Base-by-base conservation (phyloP, 2,888 invertebrate genomes). In the Euspilapteryx auroguttella region DNA sequence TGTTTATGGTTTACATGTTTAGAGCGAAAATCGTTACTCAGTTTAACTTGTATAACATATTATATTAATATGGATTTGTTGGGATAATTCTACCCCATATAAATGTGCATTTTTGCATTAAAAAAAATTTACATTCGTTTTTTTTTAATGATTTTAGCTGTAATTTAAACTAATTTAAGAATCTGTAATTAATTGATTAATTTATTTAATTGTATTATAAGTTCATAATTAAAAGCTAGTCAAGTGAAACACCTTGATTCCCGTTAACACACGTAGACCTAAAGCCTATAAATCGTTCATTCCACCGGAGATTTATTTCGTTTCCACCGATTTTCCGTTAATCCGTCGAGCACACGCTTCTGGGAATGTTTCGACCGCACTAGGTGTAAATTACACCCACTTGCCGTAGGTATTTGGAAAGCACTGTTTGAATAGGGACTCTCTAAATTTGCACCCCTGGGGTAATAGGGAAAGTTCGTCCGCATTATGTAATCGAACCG, bases 381-480 rank as follows among this genome's bases (percentile, higher is more conserved):
- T 47, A 42, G 42, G 47, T 49, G 56, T 63, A 59, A 61, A 56
- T 65, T 62, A 59, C 55, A 49, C 47, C 47, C 47, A 47, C 14
- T 24, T 15, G 24, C 13, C 24, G 23, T 53, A 55, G 55, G 53
- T 59, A 55, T 63, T 59, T 54, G 54, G 49, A 48, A 54, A 41
- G n/a, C 45, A 38, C 41, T 59, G 58, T 61, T 63, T 63, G 58
- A 61, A 61, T 55, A 59, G 49, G 47, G 52, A 52, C 56, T 50
- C n/a, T n/a, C n/a, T n/a, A 55, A 55, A 56, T 59, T 55, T 57
- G 57, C 56, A 55, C 54, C 49, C 52, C 43, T 56, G 46, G 49
- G 50, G 56, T 55, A 57, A 61, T 58, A 57, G 57, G 44, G 49
- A 52, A 62, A 64, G 53, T 58, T 62, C 45, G 45, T 42, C 41